Percentiles rank a stretch among this genome's conserved stretches.
Evolutionary conservation across 2,888 invertebrate species (phyloP).

Genomic region (Anaspis maculata): DNA sequence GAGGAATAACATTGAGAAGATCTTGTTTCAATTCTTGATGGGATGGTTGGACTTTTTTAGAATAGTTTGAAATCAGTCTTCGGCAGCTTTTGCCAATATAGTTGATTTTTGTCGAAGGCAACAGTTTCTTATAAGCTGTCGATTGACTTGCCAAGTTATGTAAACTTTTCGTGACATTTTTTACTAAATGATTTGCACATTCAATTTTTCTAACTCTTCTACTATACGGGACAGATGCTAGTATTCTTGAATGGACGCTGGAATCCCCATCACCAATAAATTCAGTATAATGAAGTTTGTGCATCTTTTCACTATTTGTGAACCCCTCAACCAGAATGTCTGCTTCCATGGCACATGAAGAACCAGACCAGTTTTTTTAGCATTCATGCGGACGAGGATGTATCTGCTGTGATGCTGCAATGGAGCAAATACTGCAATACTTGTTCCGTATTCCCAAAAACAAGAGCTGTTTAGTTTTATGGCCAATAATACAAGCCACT

Average conservation of each 20-base stretch:
- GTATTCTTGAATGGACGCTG: neutral
- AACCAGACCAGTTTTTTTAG: constrained; percentile 16
- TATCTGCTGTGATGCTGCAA: too few species aligned
- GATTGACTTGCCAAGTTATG: neutral
- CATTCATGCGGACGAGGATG: too few species aligned
- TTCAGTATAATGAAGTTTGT: neutral
- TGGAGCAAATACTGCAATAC: too few species aligned
- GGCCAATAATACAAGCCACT: constrained; percentile 12
- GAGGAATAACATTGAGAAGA: neutral
- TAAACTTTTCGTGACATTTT: neutral
- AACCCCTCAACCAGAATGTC: constrained; percentile 9
- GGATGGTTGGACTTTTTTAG: neutral
- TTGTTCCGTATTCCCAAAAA: too few species aligned
- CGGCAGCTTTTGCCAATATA: neutral
- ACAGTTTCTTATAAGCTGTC: neutral
- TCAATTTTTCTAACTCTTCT: neutral
- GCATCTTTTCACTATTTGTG: neutral
- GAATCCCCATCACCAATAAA: neutral
- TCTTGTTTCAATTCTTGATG: neutral
- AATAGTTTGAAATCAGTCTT: neutral
- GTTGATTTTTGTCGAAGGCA: neutral
- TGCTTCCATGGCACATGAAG: constrained; percentile 16
- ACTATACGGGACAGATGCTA: neutral
- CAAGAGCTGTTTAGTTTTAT: too few species aligned
- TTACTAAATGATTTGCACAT: neutral